Base-by-base conservation (phyloP, 2,113 vertebrate species). In the Lepisosteus osseus region DNA sequence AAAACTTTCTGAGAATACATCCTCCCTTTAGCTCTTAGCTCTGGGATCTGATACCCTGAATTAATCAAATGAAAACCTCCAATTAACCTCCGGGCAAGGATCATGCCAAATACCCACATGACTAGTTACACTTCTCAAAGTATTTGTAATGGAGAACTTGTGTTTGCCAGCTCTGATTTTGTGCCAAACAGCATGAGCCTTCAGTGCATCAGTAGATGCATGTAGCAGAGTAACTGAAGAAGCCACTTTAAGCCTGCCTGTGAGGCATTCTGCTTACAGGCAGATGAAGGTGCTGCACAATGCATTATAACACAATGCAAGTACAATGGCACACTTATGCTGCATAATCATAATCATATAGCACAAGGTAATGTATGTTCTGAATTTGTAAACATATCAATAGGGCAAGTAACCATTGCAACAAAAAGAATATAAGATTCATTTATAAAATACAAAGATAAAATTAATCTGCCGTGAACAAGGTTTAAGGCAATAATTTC, bases 31-130 rank as follows among this genome's bases (percentile, higher is more conserved):
- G 47, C 47, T 9, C 47, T 51, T 51, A 9, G 47, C 70, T 82
- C 14, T 6, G 76, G 76, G 80, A 82, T 86, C 85, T 80, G 82
- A 82, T 82, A 85, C 73, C 81, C 81, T 51, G 45, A 84, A 81
- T 70, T 74, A 82, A 68, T 73, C 82, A 81, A 81, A 88, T 83
- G 83, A 84, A 74, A 82, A 80, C 85, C 85, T 82, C 81, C 85
- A 86, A 90, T 90, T 87, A 86, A 87, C 84, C 86, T 85, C 82
- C 75, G 78, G 79, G 81, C 81, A 79, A 80, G 80, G 80, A 80
- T 85, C 82, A 77, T 71, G 83, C 77, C 54, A 41, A 83, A 83
- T 78, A 80, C 73, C 73, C 42, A 17, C 83, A 79, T 65, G 79
- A 78, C 85, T 77, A 40, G 77, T 73, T 80, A 74, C 4, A 72